Conservation (phyloP, 2,888 invertebrate genomes). For the Cylindroiulus punctatus region DNA sequence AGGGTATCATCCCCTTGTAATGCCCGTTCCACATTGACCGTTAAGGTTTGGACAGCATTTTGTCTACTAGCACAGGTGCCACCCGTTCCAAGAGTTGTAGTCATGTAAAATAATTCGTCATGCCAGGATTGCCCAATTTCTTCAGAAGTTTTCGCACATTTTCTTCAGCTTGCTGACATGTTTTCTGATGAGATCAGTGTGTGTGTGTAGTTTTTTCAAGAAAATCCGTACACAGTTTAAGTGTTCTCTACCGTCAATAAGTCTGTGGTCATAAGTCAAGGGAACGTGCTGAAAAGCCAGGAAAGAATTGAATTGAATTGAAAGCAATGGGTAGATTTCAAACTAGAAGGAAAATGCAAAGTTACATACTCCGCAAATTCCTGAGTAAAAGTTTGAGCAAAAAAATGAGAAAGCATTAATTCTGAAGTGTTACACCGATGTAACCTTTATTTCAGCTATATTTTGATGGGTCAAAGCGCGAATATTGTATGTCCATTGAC, state of each 20-base stretch:
- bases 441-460: no score
- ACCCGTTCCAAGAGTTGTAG: constrained; percentile 92
- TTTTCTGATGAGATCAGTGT: constrained; percentile 70
- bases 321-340: constrained; percentile 99
- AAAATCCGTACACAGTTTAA: no score
- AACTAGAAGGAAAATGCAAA: constrained; percentile 73
- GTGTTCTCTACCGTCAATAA: constrained; percentile 99
- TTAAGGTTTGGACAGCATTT: constrained; percentile 80
- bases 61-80: constrained; percentile 96
- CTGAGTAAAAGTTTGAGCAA: no score
- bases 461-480: no score
- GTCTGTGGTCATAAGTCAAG: constrained; percentile 97
- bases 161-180: constrained; percentile 91
- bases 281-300: no score
- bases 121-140: constrained; percentile 91
- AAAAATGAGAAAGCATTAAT: no score
- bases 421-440: no score
- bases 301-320: no score
- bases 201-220: constrained; percentile 66
- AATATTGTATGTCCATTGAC: no score
- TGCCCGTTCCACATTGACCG: constrained; percentile 76
- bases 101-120: constrained; percentile 96
- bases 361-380: no score
- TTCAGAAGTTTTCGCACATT: constrained; percentile 87
- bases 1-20: constrained; percentile 76